Percentiles rank a stretch among this genome's conserved stretches.
phyloP scores from a whole-genome alignment of 2,113 vertebrate genomes.

The Prolemur simus region DNA sequence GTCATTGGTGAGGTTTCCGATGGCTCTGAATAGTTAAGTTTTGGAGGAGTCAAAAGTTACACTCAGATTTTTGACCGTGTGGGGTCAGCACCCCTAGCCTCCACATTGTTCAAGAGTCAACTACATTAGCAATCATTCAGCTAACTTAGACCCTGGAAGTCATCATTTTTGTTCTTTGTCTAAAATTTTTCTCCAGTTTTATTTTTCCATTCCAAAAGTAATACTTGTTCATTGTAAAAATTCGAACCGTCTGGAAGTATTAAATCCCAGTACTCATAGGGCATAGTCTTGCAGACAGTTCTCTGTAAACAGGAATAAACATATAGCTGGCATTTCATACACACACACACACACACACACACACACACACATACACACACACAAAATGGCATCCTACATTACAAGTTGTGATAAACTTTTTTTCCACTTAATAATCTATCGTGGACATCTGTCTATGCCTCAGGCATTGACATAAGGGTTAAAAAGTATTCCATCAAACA shows the following conservation, averaged over 20 bases:
- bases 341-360: not conserved
- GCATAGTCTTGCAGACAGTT: not conserved
- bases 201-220: not conserved
- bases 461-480: not conserved
- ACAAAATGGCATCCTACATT: not conserved
- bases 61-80: too few species aligned
- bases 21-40: too few species aligned
- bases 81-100: too few species aligned
- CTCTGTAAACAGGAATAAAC: not conserved
- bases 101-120: too few species aligned
- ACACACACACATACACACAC: not conserved
- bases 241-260: not conserved
- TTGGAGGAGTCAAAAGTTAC: too few species aligned
- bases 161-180: not conserved
- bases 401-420: not conserved
- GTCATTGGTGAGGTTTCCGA: too few species aligned
- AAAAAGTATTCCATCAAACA: not conserved
- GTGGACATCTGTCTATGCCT: not conserved
- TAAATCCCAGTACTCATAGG: not conserved
- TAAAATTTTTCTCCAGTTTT: not conserved
- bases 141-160: not conserved
- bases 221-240: not conserved
- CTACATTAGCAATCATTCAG: not conserved
- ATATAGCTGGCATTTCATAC: not conserved
- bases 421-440: not conserved